Evolutionary conservation across 1,140 invertebrate species (phyloP).

Genomic region (Venustaconcha ellipsiformis): DNA sequence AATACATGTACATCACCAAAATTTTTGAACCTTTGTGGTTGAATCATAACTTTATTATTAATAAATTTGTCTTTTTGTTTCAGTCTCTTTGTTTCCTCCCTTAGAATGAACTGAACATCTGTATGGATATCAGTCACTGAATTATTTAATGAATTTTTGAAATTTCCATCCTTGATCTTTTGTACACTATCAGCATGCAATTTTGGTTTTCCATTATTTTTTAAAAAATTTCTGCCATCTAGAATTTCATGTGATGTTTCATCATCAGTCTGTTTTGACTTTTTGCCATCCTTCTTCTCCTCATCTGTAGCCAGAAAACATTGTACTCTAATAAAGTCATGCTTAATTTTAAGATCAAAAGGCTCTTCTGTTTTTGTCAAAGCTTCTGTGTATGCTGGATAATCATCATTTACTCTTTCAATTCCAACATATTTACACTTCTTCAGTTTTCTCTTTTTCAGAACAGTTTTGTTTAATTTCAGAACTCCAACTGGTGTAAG

Average conservation of each 20-base stretch:
- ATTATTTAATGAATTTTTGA: background rate
- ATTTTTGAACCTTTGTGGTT: slow-evolving; percentile 13
- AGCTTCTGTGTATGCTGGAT: slow-evolving; percentile 36
- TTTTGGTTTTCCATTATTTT: background rate
- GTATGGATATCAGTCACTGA: background rate
- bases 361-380: slow-evolving; percentile 32
- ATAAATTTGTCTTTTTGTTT: slow-evolving; percentile 2
- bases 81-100: slow-evolving; percentile 6
- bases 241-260: background rate
- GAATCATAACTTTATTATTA: background rate
- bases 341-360: slow-evolving; percentile 38
- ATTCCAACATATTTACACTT: slow-evolving; percentile 42
- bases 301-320: slow-evolving; percentile 39
- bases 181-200: background rate
- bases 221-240: background rate
- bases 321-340: slow-evolving; percentile 51
- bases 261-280: slow-evolving; percentile 7
- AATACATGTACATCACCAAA: background rate
- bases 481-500: slow-evolving; percentile 33
- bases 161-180: background rate
- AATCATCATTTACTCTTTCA: slow-evolving; percentile 44
- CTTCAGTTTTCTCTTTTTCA: slow-evolving; percentile 13
- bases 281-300: slow-evolving; percentile 15
- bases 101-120: slow-evolving; percentile 9
- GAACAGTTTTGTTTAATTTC: slow-evolving; percentile 33